Evolutionary conservation across 2,797 vertebrate genomes (phyloP).

Genomic region (Mus spretus): DNA sequence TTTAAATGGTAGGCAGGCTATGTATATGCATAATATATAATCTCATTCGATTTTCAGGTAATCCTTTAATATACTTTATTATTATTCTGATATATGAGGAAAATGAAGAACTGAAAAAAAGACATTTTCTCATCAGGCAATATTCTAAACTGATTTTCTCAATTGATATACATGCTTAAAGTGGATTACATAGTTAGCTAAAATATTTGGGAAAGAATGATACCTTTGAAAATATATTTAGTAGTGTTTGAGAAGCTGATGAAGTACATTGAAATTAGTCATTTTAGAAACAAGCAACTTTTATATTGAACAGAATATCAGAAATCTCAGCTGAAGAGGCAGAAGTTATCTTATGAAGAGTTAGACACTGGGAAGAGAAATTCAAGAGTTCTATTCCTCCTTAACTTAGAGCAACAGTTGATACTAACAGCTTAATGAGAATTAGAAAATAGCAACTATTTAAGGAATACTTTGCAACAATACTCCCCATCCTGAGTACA

Average conservation of each 20-base stretch:
- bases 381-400: neutral
- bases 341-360: conserved; percentile 31
- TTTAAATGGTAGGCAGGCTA: conserved; percentile 15
- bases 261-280: neutral
- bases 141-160: conserved; percentile 46
- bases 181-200: neutral
- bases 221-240: neutral
- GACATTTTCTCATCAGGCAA: conserved; percentile 4
- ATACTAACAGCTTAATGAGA: neutral
- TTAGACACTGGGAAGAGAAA: neutral
- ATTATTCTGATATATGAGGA: conserved; percentile 24
- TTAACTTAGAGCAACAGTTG: neutral
- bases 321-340: neutral
- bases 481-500: neutral
- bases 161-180: conserved; percentile 32
- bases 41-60: conserved; percentile 50
- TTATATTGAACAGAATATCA: neutral
- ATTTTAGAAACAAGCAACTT: conserved; percentile 19
- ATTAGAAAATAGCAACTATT: conserved; percentile 5
- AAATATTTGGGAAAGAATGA: conserved; percentile 36
- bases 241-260: neutral
- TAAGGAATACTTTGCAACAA: conserved; percentile 18
- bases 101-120: conserved; percentile 44
- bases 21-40: neutral
- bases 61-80: neutral